Evolutionary conservation across 2,888 invertebrate genomes (phyloP).

Genomic region (Yponomeuta plumbellus): DNA sequence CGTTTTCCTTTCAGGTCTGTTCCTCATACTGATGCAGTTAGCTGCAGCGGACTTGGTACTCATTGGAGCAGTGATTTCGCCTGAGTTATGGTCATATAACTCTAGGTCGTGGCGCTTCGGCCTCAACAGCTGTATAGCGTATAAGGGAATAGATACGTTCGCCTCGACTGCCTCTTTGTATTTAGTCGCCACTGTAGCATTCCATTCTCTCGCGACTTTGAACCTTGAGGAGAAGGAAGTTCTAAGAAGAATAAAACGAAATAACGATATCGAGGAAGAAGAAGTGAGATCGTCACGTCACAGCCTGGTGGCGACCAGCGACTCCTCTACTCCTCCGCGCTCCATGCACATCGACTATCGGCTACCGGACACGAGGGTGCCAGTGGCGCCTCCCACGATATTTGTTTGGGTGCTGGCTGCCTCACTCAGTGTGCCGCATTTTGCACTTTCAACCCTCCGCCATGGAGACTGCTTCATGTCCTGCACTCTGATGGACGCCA

Average conservation of each 20-base stretch:
- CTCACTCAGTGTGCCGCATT: conserved; percentile 78
- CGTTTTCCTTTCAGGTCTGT: conserved; percentile 63
- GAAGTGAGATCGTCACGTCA: conserved; percentile 67
- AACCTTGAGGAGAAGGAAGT: conserved; percentile 65
- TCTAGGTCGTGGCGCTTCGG: conserved; percentile 71
- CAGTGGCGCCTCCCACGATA: conserved; percentile 69
- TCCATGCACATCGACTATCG: conserved; percentile 75
- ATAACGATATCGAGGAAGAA: conserved; percentile 51
- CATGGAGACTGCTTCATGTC: conserved; percentile 49
- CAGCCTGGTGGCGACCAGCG: conserved; percentile 66
- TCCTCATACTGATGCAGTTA: conserved; percentile 71
- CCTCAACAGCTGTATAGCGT: conserved; percentile 64
- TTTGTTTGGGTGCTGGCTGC: conserved; percentile 77
- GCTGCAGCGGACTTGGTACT: conserved; percentile 67
- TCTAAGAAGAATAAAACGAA: conserved; percentile 47
- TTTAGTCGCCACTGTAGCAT: conserved; percentile 72
- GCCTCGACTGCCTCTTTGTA: conserved; percentile 75
- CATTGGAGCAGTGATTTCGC: conserved; percentile 57
- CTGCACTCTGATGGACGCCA: conserved; percentile 72
- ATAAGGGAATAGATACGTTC: conserved; percentile 74
- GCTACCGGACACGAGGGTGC: conserved; percentile 54
- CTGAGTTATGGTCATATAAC: conserved; percentile 73
- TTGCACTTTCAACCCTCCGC: conserved; percentile 67
- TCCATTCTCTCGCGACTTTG: conserved; percentile 75
- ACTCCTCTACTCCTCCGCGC: conserved; percentile 64